These are phyloP conservation scores for Melipona bicolor DNA, from an alignment of 2,888 invertebrate genomes.

Conservation along the genomic window DNA sequence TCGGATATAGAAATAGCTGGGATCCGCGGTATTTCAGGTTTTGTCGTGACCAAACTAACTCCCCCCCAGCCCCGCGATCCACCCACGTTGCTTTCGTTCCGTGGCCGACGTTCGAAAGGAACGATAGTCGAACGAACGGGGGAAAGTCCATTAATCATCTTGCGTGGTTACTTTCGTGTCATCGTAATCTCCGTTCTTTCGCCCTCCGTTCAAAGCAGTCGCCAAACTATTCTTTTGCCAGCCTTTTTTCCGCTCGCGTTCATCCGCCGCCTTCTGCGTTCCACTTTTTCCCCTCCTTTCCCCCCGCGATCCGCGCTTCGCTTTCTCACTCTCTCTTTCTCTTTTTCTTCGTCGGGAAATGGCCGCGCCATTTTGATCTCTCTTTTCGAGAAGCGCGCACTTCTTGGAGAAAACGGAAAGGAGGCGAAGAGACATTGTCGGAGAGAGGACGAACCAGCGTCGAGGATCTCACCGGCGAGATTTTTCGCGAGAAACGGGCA, in stretches of 20 bases:
- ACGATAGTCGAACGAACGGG: slow-evolving; percentile 31
- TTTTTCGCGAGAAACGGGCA: slow-evolving; percentile 24
- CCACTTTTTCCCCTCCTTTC: slow-evolving; percentile 8
- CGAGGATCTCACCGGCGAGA: too few species aligned
- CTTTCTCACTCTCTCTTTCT: too few species aligned
- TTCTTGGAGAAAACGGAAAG: too few species aligned
- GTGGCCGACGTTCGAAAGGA: slow-evolving; percentile 9
- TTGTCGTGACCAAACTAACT: background rate
- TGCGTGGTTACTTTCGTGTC: slow-evolving; percentile 73
- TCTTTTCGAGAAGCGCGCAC: too few species aligned
- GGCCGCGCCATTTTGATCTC: too few species aligned
- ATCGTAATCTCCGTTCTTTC: slow-evolving; percentile 71
- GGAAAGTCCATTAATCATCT: slow-evolving; percentile 77
- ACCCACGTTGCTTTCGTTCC: background rate
- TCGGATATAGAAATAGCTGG: background rate
- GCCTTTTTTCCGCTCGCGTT: slow-evolving; percentile 14
- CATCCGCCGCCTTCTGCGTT: background rate
- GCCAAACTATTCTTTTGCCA: background rate
- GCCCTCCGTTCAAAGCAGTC: slow-evolving; percentile 22
- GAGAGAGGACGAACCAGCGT: background rate
- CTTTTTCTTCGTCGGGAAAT: too few species aligned
- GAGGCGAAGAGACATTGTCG: too few species aligned
- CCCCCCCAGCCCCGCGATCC: too few species aligned
- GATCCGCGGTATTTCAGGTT: background rate
- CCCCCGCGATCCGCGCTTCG: too few species aligned